Evolutionary conservation across 2,888 invertebrate species (phyloP), one percentile per base, ranked within the genome.

Genomic region (Polymixis flavicincta): DNA sequence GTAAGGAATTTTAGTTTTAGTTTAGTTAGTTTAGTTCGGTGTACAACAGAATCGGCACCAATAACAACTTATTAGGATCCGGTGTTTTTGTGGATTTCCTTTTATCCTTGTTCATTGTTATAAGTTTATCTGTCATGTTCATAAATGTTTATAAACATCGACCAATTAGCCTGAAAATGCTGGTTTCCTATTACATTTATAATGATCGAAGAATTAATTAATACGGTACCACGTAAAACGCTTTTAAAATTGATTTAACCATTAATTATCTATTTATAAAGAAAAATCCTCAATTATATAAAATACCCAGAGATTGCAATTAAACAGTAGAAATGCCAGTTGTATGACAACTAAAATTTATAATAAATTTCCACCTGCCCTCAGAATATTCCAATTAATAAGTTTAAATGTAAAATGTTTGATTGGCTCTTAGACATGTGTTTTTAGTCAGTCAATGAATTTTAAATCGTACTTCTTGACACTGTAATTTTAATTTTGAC

Each of bases 131-230:
- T 64, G 28, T 59, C n/a, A 17, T 19, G 25, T 42, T 59, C 17
- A 17, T 42, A 28, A n/a, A 8, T 50, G 14, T 37, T 59, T 42
- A 3, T 42, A n/a, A 28, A 60, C 7, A 48, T n/a, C 14, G n/a
- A 14, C 14, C 11, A 52, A 60, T 72, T 73, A 73, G n/a, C 9
- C 14, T 4, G 17, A 17, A 52, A 42, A n/a, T 32, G 25, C 19
- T n/a, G 19, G 59, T 37, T 54, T 73, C 7, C 28, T 13, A 59
- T 71, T 70, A 19, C 11, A 22, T 74, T 54, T 48, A 50, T 50
- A 37, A 37, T 22, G 17, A 70, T 28, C 1, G 9, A 17, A 71
- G 22, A 2, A 70, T 50, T 7, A 42, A 28, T 61, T 45, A 6
- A 5, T 28, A 14, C 37, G 17, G n/a, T n/a, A 37, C 37, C 6